A percentile compares a stretch with the other conserved stretches of the same genome.
Conservation (phyloP, 2,797 vertebrate genomes). For the Morelia viridis region DNA sequence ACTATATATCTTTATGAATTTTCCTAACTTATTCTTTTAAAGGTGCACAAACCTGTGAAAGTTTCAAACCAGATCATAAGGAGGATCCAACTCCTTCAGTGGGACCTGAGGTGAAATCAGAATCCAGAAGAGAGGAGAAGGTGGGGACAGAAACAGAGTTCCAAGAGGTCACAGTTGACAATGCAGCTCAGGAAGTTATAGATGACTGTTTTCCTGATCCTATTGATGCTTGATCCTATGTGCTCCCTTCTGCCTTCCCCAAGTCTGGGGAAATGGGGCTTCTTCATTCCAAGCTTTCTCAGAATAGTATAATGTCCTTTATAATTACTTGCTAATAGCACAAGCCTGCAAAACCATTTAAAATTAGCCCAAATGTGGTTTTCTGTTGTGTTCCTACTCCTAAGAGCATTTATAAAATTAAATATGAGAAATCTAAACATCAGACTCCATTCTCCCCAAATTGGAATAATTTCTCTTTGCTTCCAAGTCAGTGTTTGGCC, state of each 20-base stretch:
- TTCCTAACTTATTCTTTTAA: conserved; percentile 47
- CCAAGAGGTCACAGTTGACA: conserved; percentile 44
- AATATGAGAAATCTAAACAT: neutral
- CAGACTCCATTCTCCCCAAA: neutral
- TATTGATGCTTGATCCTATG: conserved; percentile 50
- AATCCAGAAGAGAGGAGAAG: conserved; percentile 21
- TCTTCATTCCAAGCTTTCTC: conserved; percentile 47
- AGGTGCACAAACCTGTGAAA: conserved; percentile 26
- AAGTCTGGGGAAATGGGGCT: neutral
- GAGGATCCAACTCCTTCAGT: conserved; percentile 43
- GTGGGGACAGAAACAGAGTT: conserved; percentile 42
- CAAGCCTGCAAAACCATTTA: neutral
- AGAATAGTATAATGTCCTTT: conserved; percentile 33
- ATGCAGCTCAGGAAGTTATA: conserved; percentile 43
- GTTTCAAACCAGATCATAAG: neutral
- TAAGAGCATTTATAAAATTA: conserved; percentile 5
- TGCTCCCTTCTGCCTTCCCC: conserved; percentile 3
- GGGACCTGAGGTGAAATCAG: conserved; percentile 30
- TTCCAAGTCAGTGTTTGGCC: neutral
- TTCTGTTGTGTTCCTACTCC: neutral
- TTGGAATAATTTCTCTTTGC: neutral
- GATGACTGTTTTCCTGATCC: conserved; percentile 52
- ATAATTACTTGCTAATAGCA: neutral
- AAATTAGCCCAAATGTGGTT: neutral
- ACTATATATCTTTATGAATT: neutral